phyloP scores from a whole-genome alignment of 2,113 vertebrate genomes.

The Lophius piscatorius region DNA sequence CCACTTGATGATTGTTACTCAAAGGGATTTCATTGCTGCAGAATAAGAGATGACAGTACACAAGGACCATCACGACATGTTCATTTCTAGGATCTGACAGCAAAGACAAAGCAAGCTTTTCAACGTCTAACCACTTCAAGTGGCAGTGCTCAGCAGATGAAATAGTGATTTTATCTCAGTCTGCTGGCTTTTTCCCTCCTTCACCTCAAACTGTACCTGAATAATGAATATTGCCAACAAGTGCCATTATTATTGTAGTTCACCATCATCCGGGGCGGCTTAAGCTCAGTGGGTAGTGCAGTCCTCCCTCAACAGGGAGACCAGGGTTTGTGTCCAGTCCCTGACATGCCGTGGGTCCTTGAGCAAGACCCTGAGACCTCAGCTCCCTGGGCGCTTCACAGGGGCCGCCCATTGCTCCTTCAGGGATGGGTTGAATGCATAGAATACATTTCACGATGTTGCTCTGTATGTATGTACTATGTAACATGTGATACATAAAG shows the following conservation, averaged over 20 bases:
- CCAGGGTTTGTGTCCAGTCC: no score
- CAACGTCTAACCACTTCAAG: slow-evolving; percentile 36
- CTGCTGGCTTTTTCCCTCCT: slow-evolving; percentile 8
- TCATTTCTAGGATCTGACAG: slow-evolving; percentile 46
- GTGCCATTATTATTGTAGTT: slow-evolving; percentile 10
- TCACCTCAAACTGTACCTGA: neutral
- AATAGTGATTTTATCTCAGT: slow-evolving; percentile 22
- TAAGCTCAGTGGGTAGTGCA: no score
- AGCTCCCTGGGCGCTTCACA: no score
- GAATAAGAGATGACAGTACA: slow-evolving; percentile 51
- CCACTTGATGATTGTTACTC: slow-evolving; percentile 45
- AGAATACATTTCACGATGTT: no score
- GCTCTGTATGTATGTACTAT: no score
- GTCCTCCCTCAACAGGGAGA: no score
- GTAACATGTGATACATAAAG: no score
- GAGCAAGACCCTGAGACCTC: no score
- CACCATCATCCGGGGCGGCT: neutral
- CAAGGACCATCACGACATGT: slow-evolving; percentile 50
- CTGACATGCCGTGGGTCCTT: no score
- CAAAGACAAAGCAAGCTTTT: slow-evolving; percentile 48
- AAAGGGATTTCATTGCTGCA: slow-evolving; percentile 33
- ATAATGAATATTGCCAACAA: slow-evolving; percentile 18
- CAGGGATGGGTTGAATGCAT: no score
- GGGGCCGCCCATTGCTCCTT: no score
- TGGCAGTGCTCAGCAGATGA: slow-evolving; percentile 20